Evolutionary conservation across 2,888 invertebrate species (phyloP).

Genomic region (Trisateles emortualis): DNA sequence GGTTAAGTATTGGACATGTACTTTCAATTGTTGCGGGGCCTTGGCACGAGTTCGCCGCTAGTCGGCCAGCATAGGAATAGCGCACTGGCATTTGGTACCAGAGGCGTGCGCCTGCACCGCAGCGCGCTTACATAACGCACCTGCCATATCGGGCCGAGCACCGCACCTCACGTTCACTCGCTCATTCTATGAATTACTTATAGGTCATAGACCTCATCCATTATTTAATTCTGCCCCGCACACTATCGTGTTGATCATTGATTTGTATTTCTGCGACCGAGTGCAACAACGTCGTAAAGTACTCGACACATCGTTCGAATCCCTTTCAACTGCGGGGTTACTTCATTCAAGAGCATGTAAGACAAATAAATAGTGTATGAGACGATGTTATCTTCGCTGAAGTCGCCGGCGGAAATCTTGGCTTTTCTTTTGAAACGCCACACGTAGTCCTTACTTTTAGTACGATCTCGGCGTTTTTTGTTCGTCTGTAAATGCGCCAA

Average conservation of each 20-base stretch:
- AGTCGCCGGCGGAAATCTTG: slow-evolving; percentile 61
- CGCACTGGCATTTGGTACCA: slow-evolving; percentile 76
- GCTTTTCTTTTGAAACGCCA: slow-evolving; percentile 55
- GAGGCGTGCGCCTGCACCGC: slow-evolving; percentile 62
- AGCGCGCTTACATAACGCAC: slow-evolving; percentile 83
- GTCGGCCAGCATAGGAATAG: slow-evolving; percentile 71
- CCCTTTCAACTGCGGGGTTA: slow-evolving; percentile 37
- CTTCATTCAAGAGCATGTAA: slow-evolving; percentile 54
- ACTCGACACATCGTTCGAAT: slow-evolving; percentile 32
- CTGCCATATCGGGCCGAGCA: slow-evolving; percentile 82
- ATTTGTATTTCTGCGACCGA: slow-evolving; percentile 45
- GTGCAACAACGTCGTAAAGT: slow-evolving; percentile 27
- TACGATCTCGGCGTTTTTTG: slow-evolving; percentile 54
- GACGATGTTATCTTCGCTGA: slow-evolving; percentile 52
- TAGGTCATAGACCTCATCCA: slow-evolving; percentile 83
- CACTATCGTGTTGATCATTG: slow-evolving; percentile 59
- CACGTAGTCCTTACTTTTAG: slow-evolving; percentile 49
- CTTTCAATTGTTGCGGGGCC: slow-evolving; percentile 78
- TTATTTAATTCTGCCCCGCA: slow-evolving; percentile 72
- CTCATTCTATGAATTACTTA: slow-evolving; percentile 85
- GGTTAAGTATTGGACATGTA: slow-evolving; percentile 66
- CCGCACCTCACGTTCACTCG: slow-evolving; percentile 82
- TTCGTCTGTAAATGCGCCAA: slow-evolving; percentile 65
- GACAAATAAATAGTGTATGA: slow-evolving; percentile 64
- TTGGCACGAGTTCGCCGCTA: slow-evolving; percentile 69